Evolutionary conservation across 2,888 invertebrate genomes (phyloP).

Genomic region (Odontothrips loti): DNA sequence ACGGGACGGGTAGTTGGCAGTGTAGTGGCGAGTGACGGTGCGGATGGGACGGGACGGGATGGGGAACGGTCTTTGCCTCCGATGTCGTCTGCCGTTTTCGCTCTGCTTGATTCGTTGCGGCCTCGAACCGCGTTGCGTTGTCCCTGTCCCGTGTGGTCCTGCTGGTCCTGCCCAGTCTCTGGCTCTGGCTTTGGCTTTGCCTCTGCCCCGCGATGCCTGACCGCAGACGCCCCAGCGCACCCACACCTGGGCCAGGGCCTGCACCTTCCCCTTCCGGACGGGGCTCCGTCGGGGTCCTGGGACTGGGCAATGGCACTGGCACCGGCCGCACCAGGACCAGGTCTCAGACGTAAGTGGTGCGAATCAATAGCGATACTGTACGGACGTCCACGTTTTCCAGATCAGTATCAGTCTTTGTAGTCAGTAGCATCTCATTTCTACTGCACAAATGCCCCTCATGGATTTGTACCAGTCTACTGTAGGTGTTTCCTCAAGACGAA

Average conservation of each 20-base stretch:
- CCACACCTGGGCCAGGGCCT: background rate
- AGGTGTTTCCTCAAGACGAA: too few relatives aligned
- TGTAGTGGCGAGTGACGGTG: too few relatives aligned
- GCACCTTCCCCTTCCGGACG: background rate
- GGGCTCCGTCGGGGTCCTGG: background rate
- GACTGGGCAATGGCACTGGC: background rate
- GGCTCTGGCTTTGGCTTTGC: background rate
- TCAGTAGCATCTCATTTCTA: too few relatives aligned
- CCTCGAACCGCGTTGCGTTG: background rate
- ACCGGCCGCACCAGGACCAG: background rate
- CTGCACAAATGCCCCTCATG: too few relatives aligned
- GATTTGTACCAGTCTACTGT: too few relatives aligned
- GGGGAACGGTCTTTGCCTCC: too few relatives aligned
- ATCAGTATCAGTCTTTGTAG: too few relatives aligned
- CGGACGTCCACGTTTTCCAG: too few relatives aligned
- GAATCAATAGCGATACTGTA: too few relatives aligned
- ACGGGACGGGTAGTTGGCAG: too few relatives aligned
- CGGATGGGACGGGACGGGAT: too few relatives aligned
- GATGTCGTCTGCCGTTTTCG: too few relatives aligned
- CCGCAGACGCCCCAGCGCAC: background rate
- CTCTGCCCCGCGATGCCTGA: background rate
- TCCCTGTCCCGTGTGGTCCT: background rate
- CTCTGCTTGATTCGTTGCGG: background rate
- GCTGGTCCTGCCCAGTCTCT: background rate
- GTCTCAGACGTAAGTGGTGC: constrained; percentile 1